Conservation (phyloP, 2,888 invertebrate genomes). For the Acanthopleura granulata region DNA sequence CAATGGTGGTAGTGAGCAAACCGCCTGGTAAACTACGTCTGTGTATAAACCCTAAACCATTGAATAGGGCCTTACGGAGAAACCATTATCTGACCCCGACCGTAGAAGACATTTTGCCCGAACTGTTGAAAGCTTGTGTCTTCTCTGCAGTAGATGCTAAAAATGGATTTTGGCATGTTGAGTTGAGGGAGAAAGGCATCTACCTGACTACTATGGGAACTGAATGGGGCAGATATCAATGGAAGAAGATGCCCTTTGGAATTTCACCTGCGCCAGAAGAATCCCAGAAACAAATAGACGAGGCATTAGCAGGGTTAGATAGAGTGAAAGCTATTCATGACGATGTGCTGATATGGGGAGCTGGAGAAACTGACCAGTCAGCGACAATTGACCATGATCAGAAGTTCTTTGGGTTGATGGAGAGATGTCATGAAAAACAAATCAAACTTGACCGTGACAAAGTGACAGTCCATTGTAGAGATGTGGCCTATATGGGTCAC, state of each 20-base stretch:
- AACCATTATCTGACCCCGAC: conserved; percentile 24
- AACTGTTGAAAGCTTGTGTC: conserved; percentile 3
- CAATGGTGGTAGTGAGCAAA: conserved; percentile 27
- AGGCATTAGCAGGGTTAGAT: conserved; percentile 19
- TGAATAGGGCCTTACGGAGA: conserved; percentile 26
- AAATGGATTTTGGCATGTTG: conserved; percentile 29
- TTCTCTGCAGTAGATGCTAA: conserved; percentile 22
- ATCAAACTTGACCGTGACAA: conserved; percentile 30
- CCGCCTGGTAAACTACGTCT: conserved; percentile 23
- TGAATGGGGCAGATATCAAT: conserved; percentile 36
- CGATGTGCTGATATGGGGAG: conserved; percentile 28
- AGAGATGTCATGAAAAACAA: conserved; percentile 25
- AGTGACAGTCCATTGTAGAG: conserved; percentile 21
- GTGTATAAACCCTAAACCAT: conserved; percentile 31
- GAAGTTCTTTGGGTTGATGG: conserved; percentile 22
- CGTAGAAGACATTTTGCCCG: conserved; percentile 22
- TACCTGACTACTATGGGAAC: conserved; percentile 33
- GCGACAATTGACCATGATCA: conserved; percentile 26
- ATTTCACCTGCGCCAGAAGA: conserved; percentile 34
- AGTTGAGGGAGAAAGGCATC: conserved; percentile 22
- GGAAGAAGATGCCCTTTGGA: conserved; percentile 36
- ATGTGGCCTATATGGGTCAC: conserved; percentile 32
- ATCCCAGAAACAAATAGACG: conserved; percentile 27
- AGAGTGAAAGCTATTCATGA: conserved; percentile 27
- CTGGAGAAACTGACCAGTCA: conserved; percentile 26